Evolutionary conservation across 2,888 invertebrate species (phyloP).

Genomic region (Seladonia tumulorum): DNA sequence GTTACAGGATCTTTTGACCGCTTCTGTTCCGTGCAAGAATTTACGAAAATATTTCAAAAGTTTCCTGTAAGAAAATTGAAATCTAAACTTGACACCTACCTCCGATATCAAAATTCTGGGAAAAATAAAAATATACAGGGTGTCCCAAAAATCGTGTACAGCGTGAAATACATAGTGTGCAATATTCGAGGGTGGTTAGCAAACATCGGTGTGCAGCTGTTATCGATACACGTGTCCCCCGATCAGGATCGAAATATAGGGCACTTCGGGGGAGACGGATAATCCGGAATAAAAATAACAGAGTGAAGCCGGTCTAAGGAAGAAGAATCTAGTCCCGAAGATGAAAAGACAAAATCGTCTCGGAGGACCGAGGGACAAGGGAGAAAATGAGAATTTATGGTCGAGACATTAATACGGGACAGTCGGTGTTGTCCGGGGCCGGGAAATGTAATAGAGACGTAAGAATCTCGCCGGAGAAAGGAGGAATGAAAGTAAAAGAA

Average conservation of each 20-base stretch:
- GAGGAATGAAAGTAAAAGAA: conserved; percentile 16
- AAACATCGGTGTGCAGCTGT: neutral
- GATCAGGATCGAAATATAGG: neutral
- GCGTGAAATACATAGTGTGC: no score
- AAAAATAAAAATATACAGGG: no score
- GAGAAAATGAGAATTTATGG: conserved; percentile 36
- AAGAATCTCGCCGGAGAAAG: conserved; percentile 23
- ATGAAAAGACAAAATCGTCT: conserved; percentile 16
- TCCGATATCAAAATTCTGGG: no score
- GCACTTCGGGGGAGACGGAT: neutral
- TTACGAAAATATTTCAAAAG: no score
- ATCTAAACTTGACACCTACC: no score
- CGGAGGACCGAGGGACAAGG: conserved; percentile 3
- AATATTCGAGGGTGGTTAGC: no score
- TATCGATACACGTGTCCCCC: neutral
- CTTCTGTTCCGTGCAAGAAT: no score
- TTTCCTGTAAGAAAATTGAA: no score
- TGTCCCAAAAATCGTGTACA: no score
- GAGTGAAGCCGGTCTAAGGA: neutral
- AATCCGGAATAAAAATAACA: neutral
- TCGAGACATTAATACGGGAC: conserved; percentile 44
- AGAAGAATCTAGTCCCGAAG: neutral
- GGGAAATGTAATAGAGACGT: conserved; percentile 37
- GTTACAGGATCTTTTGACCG: no score
- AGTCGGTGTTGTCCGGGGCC: conserved; percentile 36